Conservation (phyloP, 37 sponge, comb jelly and placozoan species). For the Beroe forskalii region DNA sequence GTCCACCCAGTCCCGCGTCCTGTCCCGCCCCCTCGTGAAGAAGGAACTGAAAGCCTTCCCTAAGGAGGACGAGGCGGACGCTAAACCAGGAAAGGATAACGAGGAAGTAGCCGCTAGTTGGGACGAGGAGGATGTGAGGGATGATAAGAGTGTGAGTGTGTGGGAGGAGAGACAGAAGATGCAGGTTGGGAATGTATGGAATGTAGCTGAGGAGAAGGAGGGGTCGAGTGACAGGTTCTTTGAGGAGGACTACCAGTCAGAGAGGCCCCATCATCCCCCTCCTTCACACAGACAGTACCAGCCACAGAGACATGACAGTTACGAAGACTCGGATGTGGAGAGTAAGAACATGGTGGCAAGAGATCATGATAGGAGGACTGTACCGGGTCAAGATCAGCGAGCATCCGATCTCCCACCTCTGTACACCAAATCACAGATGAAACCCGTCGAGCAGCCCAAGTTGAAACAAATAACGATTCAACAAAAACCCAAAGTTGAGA, state of each 20-base stretch:
- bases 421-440: background rate
- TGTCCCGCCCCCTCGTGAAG: slow-evolving; percentile 30
- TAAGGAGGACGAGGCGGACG: slow-evolving; percentile 34
- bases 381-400: background rate
- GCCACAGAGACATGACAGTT: background rate
- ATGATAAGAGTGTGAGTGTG: slow-evolving; percentile 10
- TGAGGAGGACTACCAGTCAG: slow-evolving; percentile 12
- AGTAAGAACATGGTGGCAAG: background rate
- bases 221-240: slow-evolving; percentile 4
- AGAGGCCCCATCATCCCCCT: background rate
- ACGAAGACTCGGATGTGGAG: background rate
- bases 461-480: slow-evolving; percentile 47
- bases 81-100: background rate
- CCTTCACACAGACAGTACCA: background rate
- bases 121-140: slow-evolving; percentile 18
- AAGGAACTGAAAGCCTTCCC: slow-evolving; percentile 54
- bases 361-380: background rate
- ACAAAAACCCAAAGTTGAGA: slow-evolving; percentile 52
- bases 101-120: slow-evolving; percentile 22
- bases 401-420: background rate
- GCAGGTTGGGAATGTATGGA: slow-evolving; percentile 41
- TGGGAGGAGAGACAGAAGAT: slow-evolving; percentile 58
- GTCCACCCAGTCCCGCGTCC: background rate
- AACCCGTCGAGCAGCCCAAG: slow-evolving; percentile 13
- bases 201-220: background rate